Conservation (phyloP, 2,797 vertebrate genomes). For the Megalops cyprinoides region DNA sequence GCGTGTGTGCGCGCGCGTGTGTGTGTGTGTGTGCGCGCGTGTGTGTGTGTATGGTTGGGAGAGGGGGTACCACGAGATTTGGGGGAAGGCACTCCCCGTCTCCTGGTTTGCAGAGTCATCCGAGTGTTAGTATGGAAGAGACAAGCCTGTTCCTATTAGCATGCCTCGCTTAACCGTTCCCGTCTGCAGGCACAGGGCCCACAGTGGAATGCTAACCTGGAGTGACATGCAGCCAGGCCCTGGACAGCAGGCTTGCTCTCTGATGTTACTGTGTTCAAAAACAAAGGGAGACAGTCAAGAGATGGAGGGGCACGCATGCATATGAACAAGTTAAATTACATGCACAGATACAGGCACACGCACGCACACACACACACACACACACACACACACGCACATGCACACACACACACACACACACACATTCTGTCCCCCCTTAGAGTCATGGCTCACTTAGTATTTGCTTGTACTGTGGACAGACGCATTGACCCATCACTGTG, state of each 20-base stretch:
- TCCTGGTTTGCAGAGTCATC: constrained; percentile 87
- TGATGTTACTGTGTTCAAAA: constrained; percentile 73
- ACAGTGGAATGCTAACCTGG: constrained; percentile 85
- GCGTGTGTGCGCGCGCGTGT: no score
- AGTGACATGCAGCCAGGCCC: constrained; percentile 81
- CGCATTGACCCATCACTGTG: constrained; percentile 72
- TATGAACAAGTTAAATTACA: background rate
- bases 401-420: background rate
- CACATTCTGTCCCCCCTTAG: background rate
- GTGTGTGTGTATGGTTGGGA: no score
- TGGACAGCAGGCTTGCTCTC: constrained; percentile 60
- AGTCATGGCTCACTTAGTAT: constrained; percentile 75
- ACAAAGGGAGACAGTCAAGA: constrained; percentile 67
- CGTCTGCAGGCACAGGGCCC: constrained; percentile 73
- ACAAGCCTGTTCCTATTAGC: constrained; percentile 93
- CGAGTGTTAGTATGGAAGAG: constrained; percentile 94
- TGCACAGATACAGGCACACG: background rate
- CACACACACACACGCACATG: background rate
- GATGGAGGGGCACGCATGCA: background rate
- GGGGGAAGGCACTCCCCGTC: constrained; percentile 57
- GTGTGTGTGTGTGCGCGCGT: no score
- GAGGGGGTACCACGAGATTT: no score
- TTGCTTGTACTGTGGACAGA: constrained; percentile 71
- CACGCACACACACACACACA: background rate
- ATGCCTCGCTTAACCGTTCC: constrained; percentile 90